Evolutionary conservation across 2,888 invertebrate species (phyloP).

Genomic region (Ornithoptera alexandrae): DNA sequence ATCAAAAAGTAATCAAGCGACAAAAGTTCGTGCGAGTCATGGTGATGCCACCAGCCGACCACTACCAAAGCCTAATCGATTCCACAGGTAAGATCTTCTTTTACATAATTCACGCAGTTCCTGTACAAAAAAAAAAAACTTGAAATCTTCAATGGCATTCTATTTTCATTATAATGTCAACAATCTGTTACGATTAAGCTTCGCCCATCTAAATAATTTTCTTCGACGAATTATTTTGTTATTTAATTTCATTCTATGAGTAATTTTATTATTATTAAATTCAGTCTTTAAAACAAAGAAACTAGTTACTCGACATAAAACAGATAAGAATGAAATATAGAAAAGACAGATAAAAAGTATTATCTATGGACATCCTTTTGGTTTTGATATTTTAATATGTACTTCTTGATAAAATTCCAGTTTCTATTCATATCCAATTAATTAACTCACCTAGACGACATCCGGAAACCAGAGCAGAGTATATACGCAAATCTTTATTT

Average conservation of each 20-base stretch:
- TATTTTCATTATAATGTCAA: constrained; percentile 1
- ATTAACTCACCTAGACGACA: not conserved
- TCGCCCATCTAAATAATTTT: not conserved
- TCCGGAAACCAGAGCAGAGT: not conserved
- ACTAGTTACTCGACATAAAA: too few species aligned
- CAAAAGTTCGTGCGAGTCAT: constrained; percentile 69
- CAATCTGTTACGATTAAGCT: not conserved
- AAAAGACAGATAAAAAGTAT: too few species aligned
- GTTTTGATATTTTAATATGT: too few species aligned
- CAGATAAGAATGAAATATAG: too few species aligned
- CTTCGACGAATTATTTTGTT: too few species aligned
- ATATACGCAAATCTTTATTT: constrained; percentile 7
- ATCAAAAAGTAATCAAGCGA: constrained; percentile 78
- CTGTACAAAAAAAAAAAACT: constrained; percentile 38
- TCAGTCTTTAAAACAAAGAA: too few species aligned
- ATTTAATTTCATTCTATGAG: too few species aligned
- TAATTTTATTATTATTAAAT: too few species aligned
- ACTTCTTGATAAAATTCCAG: too few species aligned
- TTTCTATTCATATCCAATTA: not conserved
- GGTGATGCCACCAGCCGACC: constrained; percentile 46
- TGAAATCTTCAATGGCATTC: constrained; percentile 13
- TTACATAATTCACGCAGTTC: constrained; percentile 55
- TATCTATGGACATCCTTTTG: too few species aligned
- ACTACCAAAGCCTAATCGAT: constrained; percentile 68
- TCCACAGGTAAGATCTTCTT: constrained; percentile 56